Base-by-base conservation (phyloP, 2,888 invertebrate genomes). In the Caradrina clavipalpis region DNA sequence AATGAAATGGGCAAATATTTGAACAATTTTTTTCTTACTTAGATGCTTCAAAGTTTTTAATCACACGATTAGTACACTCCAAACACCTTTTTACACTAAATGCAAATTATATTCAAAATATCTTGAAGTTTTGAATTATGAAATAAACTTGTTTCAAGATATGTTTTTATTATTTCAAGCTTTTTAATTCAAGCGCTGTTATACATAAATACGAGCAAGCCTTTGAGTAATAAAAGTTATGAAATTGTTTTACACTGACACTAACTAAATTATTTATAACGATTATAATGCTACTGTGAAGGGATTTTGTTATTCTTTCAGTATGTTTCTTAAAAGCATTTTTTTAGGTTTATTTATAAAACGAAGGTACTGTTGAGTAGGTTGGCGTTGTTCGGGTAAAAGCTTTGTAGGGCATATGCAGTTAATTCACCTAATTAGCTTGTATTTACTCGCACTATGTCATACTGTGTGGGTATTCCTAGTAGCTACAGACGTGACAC, bases 401-500 rank as follows among this genome's bases (percentile, higher is more conserved):
- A 73, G 58, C 69, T 51, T 80, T 70, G 73, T 80, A 64, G 31
- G 64, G 68, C 61, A 73, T 57, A 54, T 73, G 68, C 68, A 73
- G 80, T 73, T 76, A 69, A 69, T 76, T 78, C 54, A 47, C 13
- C 64, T 68, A 76, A 79, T 79, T 80, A 80, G 58, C 42, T 19
- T 26, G 55, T 59, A 58, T 47, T 59, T 63, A 55, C 51, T 53
- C 49, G 53, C 42, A 60, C 47, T 61, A 64, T 53, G 62, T 73
- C 73, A 69, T 69, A 73, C 19, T 15, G 3, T 49, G 8, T 26
- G 17, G 17, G 45, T 8, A 31, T 21, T 8, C 35, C 10, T 42
- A 22, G n/a, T 22, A 60, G 17, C 17, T 31, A 35, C 39, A 19
- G 19, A 17, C 45, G 50, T 57, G 0, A 53, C 19, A 13, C 2